A percentile compares a stretch with the other conserved stretches of the same genome.
Conservation (phyloP, 2,888 invertebrate species). For the Amitus sp. region DNA sequence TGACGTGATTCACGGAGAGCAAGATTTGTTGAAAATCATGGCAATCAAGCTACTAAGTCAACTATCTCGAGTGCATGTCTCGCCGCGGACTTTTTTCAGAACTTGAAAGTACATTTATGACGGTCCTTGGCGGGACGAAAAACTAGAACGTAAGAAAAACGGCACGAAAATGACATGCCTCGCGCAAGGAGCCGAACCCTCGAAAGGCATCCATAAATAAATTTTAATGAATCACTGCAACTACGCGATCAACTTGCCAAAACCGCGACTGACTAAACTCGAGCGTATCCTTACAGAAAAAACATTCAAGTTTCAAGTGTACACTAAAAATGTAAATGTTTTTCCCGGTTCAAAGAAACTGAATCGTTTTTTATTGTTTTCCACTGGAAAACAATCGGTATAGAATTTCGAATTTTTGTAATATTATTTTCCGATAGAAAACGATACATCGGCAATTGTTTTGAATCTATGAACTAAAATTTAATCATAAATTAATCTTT, state of each 20-base stretch:
- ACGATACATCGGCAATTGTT: too few species aligned
- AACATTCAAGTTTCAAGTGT: too few species aligned
- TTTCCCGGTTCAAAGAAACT: too few species aligned
- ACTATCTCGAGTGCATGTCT: not conserved
- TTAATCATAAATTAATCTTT: too few species aligned
- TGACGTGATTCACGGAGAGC: slow-evolving; percentile 22
- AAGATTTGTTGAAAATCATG: slow-evolving; percentile 2
- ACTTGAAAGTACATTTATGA: not conserved
- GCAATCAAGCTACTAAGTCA: not conserved
- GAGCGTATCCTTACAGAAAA: not conserved
- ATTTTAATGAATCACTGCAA: slow-evolving; percentile 54
- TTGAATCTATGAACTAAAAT: too few species aligned
- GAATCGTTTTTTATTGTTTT: too few species aligned
- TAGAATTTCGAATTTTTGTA: too few species aligned
- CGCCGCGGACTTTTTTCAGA: too few species aligned
- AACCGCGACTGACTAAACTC: not conserved
- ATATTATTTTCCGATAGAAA: too few species aligned
- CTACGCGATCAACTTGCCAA: slow-evolving; percentile 22
- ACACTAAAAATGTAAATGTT: too few species aligned
- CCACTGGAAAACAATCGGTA: too few species aligned
- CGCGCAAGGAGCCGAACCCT: slow-evolving; percentile 55
- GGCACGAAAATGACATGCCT: slow-evolving; percentile 55
- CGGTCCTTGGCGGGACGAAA: slow-evolving; percentile 23
- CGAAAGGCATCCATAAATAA: slow-evolving; percentile 59
- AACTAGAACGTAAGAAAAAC: slow-evolving; percentile 53